Evolutionary conservation across 2,888 invertebrate species (phyloP).

Genomic region (Chrysopilus asiliformis): DNA sequence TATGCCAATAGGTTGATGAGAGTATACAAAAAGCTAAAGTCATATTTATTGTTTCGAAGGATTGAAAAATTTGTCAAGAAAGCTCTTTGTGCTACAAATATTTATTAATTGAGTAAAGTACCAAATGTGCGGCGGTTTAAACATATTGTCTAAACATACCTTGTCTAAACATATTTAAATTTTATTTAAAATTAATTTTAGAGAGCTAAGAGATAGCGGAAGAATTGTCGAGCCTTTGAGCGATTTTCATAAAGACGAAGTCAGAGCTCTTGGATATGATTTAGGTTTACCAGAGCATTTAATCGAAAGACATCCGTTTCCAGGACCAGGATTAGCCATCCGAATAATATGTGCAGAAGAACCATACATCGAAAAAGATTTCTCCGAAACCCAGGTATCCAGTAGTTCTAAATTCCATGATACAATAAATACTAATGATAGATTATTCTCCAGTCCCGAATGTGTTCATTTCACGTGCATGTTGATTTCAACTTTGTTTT

Average conservation of each 20-base stretch:
- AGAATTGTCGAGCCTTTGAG: constrained; percentile 94
- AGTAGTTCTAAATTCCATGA: constrained; percentile 7
- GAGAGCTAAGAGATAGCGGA: constrained; percentile 57
- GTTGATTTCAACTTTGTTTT: no score
- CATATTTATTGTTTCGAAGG: no score
- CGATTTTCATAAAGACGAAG: constrained; percentile 99
- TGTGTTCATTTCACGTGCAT: neutral
- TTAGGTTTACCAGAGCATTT: constrained; percentile 76
- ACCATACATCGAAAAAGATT: constrained; percentile 87
- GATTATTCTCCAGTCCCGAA: no score
- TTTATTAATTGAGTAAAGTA: no score
- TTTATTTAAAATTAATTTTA: constrained; percentile 17
- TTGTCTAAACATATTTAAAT: no score
- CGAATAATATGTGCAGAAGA: constrained; percentile 92
- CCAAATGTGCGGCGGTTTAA: no score
- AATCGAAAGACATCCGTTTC: constrained; percentile 94
- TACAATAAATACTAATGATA: neutral
- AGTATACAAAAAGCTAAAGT: no score
- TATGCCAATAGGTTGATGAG: no score
- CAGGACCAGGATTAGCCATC: constrained; percentile 95
- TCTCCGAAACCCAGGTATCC: constrained; percentile 87
- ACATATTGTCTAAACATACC: no score
- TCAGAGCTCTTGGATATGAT: constrained; percentile 75
- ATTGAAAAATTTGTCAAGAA: no score
- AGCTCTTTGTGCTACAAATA: no score